Evolutionary conservation across 1,140 invertebrate species (phyloP).

Genomic region (Drosophila pruinosa): DNA sequence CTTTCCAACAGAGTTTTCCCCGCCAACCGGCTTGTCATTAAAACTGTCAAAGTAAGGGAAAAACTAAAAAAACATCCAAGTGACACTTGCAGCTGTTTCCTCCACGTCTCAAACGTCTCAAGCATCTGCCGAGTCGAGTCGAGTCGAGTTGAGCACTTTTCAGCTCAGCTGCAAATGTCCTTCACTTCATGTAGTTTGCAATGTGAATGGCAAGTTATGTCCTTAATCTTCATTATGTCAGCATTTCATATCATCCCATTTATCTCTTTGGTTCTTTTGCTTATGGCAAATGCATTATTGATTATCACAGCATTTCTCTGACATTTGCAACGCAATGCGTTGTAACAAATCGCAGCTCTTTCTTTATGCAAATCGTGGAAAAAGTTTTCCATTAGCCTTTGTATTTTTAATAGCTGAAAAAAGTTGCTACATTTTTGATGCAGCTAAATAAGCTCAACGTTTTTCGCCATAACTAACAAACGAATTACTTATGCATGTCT

Average conservation of each 20-base stretch:
- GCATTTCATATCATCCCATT: not conserved
- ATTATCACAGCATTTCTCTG: not conserved
- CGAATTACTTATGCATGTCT: slow-evolving; percentile 11
- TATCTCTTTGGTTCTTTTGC: not conserved
- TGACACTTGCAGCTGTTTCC: slow-evolving; percentile 58
- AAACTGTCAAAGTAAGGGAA: slow-evolving; percentile 43
- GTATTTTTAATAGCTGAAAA: slow-evolving; percentile 6
- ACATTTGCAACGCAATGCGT: not conserved
- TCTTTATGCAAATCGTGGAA: slow-evolving; percentile 2
- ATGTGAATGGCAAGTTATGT: slow-evolving; percentile 6
- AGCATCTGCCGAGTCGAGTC: not conserved
- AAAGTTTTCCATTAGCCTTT: slow-evolving; percentile 17
- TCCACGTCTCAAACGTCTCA: slow-evolving; percentile 2
- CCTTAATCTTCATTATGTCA: slow-evolving; percentile 18
- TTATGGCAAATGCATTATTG: not conserved
- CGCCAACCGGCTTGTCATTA: slow-evolving; percentile 32
- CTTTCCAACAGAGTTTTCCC: slow-evolving; percentile 3
- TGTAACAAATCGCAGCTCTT: not conserved
- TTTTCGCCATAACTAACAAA: slow-evolving; percentile 7
- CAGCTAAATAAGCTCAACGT: slow-evolving; percentile 26
- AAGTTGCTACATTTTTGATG: slow-evolving; percentile 18
- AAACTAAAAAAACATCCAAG: slow-evolving; percentile 40
- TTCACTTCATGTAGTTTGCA: slow-evolving; percentile 1
- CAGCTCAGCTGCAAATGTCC: slow-evolving; percentile 29
- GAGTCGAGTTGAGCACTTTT: no score